Evolutionary conservation across 2,888 invertebrate species (phyloP).

Genomic region (Trisateles emortualis): DNA sequence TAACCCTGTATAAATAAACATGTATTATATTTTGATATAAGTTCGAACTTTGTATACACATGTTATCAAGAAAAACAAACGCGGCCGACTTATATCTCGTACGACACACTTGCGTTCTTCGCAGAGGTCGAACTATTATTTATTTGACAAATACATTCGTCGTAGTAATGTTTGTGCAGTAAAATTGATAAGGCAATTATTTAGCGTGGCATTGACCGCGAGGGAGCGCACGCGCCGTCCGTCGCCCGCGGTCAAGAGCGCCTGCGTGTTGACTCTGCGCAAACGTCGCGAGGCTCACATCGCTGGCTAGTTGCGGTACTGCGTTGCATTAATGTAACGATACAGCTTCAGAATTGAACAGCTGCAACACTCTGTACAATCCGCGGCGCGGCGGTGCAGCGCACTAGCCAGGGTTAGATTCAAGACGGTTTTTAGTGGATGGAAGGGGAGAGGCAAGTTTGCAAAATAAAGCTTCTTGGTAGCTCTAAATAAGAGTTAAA

Average conservation of each 20-base stretch:
- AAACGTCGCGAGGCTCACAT: constrained; percentile 5
- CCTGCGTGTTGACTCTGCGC: constrained; percentile 55
- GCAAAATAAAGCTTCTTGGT: too few species aligned
- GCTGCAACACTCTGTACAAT: too few species aligned
- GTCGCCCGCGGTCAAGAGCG: constrained; percentile 34
- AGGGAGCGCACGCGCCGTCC: constrained; percentile 16
- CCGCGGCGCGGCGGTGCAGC: too few species aligned
- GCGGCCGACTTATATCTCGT: background rate
- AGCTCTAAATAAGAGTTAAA: too few species aligned
- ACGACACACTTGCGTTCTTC: constrained; percentile 3
- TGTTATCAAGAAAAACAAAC: constrained; percentile 10
- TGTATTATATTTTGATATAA: too few species aligned
- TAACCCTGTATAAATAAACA: too few species aligned
- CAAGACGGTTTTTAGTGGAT: too few species aligned
- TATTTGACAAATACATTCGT: constrained; percentile 3
- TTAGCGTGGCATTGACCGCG: constrained; percentile 56
- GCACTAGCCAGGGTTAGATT: too few species aligned
- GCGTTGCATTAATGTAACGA: background rate
- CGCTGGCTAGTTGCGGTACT: constrained; percentile 3
- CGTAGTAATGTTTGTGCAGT: constrained; percentile 10
- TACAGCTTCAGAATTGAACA: too few species aligned
- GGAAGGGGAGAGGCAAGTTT: too few species aligned
- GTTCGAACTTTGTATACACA: too few species aligned
- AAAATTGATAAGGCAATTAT: constrained; percentile 49
- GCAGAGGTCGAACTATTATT: constrained; percentile 3